Evolutionary conservation across 2,888 invertebrate genomes (phyloP).

Genomic region (Suillia variegata): DNA sequence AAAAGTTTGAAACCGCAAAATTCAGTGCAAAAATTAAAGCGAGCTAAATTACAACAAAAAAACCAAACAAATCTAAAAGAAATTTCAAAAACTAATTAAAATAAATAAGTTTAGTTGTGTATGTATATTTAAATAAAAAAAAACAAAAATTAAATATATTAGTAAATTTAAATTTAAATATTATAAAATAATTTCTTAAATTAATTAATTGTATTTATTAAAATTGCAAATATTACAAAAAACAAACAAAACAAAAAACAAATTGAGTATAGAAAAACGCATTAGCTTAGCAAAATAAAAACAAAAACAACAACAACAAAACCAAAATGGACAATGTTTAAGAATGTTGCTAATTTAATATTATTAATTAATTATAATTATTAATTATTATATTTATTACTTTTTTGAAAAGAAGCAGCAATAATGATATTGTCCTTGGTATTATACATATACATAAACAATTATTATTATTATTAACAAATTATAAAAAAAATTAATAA

Average conservation of each 20-base stretch:
- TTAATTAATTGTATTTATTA: slow-evolving; percentile 52
- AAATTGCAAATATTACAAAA: slow-evolving; percentile 22
- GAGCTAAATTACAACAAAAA: no score
- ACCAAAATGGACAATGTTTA: no score
- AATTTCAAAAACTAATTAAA: no score
- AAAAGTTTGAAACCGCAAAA: no score
- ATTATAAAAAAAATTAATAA: slow-evolving; percentile 35
- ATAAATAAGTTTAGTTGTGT: slow-evolving; percentile 12
- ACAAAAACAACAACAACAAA: no score
- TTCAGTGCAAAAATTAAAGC: no score
- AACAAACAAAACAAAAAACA: slow-evolving; percentile 7
- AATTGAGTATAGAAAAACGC: no score
- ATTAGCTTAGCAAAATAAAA: slow-evolving; percentile 52
- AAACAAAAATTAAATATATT: background rate
- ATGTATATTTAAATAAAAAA: no score
- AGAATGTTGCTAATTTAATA: slow-evolving; percentile 55
- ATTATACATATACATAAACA: slow-evolving; percentile 56
- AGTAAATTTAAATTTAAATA: slow-evolving; percentile 47
- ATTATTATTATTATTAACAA: slow-evolving; percentile 34
- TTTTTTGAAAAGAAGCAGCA: slow-evolving; percentile 43
- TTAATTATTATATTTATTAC: slow-evolving; percentile 49
- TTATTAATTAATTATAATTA: slow-evolving; percentile 34
- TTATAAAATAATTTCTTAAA: slow-evolving; percentile 32
- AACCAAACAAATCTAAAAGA: no score
- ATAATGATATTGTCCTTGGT: slow-evolving; percentile 53